Conservation (phyloP, 2,888 invertebrate genomes). For the Yponomeuta plumbellus region DNA sequence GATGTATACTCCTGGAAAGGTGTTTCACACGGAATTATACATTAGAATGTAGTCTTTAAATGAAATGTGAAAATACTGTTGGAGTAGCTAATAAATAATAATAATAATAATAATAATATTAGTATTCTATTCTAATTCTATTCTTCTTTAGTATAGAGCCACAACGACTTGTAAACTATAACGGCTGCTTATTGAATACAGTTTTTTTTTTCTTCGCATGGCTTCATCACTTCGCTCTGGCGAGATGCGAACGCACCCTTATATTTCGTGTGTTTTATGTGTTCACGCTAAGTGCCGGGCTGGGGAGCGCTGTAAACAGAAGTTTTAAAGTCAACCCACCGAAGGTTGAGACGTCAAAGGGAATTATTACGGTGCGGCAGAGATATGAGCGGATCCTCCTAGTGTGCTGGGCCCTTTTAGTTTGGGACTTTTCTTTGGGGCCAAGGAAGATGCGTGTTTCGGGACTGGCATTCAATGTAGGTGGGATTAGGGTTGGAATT, state of each 20-base stretch:
- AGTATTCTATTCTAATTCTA: no score
- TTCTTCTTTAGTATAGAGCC: no score
- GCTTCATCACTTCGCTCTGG: neutral
- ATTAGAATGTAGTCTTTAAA: no score
- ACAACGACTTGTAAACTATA: no score
- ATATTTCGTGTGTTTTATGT: slow-evolving; percentile 41
- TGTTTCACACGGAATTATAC: no score
- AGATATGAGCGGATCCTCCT: slow-evolving; percentile 7
- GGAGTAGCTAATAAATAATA: no score
- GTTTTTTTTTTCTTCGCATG: no score
- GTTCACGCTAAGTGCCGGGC: slow-evolving; percentile 50
- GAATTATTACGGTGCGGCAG: slow-evolving; percentile 14
- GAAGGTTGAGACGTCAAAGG: slow-evolving; percentile 1
- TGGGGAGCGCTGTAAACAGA: slow-evolving; percentile 50
- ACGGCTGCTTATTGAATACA: no score
- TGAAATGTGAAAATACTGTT: no score
- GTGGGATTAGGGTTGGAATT: neutral
- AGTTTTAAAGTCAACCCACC: slow-evolving; percentile 62
- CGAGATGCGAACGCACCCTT: neutral
- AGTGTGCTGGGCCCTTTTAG: slow-evolving; percentile 3
- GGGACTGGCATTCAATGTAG: neutral
- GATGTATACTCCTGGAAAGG: no score
- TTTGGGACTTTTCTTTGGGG: neutral
- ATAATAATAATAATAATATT: no score
- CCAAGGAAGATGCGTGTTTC: neutral